These are phyloP conservation scores for Loriculus beryllinus DNA, from an alignment of 2,797 vertebrate genomes.

Conservation along the genomic window DNA sequence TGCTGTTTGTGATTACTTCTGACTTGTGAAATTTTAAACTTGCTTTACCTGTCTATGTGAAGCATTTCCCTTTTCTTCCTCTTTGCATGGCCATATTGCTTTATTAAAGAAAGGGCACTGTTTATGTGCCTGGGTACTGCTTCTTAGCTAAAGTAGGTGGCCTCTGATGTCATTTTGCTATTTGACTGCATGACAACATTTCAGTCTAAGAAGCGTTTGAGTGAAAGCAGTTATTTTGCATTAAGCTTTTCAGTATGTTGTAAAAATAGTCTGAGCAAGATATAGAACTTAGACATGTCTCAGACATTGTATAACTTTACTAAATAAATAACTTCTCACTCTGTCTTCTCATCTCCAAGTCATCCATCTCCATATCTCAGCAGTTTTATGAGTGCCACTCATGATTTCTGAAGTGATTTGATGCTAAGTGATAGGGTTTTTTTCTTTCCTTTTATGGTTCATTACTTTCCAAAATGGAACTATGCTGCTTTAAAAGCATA, in stretches of 20 bases:
- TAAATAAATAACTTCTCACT: not conserved
- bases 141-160: not conserved
- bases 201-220: not conserved
- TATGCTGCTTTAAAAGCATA: not conserved
- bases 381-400: not conserved
- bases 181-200: not conserved
- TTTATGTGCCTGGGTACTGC: not conserved
- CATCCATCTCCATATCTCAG: not conserved
- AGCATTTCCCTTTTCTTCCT: not conserved
- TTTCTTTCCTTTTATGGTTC: not conserved
- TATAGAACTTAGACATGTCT: not conserved
- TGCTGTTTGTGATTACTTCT: not conserved
- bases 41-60: slow-evolving; percentile 11
- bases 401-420: not conserved
- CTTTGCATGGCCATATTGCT: not conserved
- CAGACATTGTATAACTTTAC: not conserved
- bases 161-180: not conserved
- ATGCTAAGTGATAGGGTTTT: not conserved
- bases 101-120: not conserved
- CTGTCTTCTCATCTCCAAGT: not conserved
- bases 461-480: not conserved
- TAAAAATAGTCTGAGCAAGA: not conserved
- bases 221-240: not conserved
- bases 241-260: not conserved
- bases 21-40: slow-evolving; percentile 42